phyloP scores from a whole-genome alignment of 53 echinoderm and acorn worm species.

The Paracentrotus lividus region DNA sequence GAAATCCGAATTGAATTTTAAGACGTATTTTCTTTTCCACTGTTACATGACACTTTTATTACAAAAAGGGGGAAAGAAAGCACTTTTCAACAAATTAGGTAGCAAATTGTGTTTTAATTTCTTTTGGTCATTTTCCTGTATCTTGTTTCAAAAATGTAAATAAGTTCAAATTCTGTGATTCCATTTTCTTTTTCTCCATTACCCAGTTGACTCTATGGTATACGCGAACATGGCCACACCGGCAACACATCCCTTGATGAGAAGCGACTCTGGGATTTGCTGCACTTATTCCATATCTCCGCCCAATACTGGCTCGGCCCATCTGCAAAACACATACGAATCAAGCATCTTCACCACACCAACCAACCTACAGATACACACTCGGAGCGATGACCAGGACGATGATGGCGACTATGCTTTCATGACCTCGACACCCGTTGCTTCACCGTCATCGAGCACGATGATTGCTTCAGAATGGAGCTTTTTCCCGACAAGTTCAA shows the following conservation, averaged over 20 bases:
- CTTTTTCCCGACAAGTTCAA: neutral
- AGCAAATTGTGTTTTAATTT: no score
- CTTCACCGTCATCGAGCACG: neutral
- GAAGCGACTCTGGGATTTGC: slow-evolving; percentile 7
- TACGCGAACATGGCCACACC: neutral
- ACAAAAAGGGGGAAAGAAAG: no score
- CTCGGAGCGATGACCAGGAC: neutral
- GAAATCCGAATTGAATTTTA: no score
- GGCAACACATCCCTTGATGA: neutral
- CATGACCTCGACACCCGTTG: neutral
- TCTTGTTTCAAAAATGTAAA: no score
- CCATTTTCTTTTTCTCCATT: neutral
- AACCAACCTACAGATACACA: neutral
- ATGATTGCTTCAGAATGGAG: neutral
- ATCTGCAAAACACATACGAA: slow-evolving; percentile 9
- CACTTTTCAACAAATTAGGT: no score
- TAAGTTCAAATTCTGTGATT: neutral
- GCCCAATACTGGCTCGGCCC: neutral
- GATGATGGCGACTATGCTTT: neutral
- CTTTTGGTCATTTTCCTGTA: no score
- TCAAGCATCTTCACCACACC: neutral
- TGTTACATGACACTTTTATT: no score
- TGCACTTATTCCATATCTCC: slow-evolving; percentile 33
- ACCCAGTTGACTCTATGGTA: neutral
- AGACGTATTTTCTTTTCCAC: no score